Evolutionary conservation across 2,113 vertebrate species (phyloP), one percentile per base, ranked within the genome.

Genomic region (Sorex araneus): DNA sequence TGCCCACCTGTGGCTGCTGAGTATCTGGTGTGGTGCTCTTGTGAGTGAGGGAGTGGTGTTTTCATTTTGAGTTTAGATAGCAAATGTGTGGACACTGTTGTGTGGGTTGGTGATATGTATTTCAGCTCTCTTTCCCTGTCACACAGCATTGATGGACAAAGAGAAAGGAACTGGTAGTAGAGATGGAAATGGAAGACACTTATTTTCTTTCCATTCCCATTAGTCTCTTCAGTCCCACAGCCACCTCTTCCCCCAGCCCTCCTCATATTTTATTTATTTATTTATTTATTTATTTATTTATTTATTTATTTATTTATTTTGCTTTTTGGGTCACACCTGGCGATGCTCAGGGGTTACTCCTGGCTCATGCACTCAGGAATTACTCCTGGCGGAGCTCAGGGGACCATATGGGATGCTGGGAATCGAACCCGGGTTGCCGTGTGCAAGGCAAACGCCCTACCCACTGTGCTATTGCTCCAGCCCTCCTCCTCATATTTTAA

Each of bases 61-160:
- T 54, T 54, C 18, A 54, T 54, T 54, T 54, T 54, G 18, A 54
- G 54, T 15, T 40, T 40, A 40, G 40, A 40, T 40, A 12, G 69
- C 71, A 89, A 8, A 36, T 71, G 0, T 40, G 63, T 13, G 13
- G 84, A 76, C 54, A 11, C 74, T 76, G 0, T 8, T 50, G 45
- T 16, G 8, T 25, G 45, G 45, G 70, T 23, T 3, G 23, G 23
- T 7, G 67, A 7, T 4, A 5, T 54, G 12, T 1, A 13, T 87
- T 28, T 12, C n/a, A 75, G 0, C 18, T 30, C 1, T 11, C 15
- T 32, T 4, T 25, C 25, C 25, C 0, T 69, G 15, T 32, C 45
- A 54, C 16, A 54, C 54, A 54, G 54, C 54, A 16, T 71, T n/a
- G 74, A 6, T 43, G 34, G 84, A 21, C 23, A 40, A 34, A 50